These are phyloP conservation scores for Ptychodera flava DNA, from an alignment of 35 echinoderm and acorn worm species.

Conservation along the genomic window DNA sequence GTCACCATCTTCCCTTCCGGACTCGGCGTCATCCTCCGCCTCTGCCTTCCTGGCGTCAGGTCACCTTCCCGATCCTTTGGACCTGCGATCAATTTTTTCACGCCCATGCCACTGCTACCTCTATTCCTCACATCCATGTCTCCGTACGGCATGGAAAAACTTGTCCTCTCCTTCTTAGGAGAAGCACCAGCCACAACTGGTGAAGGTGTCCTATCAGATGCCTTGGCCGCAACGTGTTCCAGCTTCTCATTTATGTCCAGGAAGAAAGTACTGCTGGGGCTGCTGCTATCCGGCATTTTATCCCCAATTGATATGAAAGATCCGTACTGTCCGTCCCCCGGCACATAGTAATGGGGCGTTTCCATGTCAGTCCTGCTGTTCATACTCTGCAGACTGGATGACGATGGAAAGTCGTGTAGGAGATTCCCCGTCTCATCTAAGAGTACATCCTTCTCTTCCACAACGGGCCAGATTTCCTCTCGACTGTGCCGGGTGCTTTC, in stretches of 20 bases:
- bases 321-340: not conserved
- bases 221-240: slow-evolving; percentile 15
- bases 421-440: slow-evolving; percentile 50
- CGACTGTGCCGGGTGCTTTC: slow-evolving; percentile 71
- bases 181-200: not conserved
- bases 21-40: not conserved
- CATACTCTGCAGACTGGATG: slow-evolving; percentile 13
- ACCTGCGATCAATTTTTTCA: not conserved
- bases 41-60: not conserved
- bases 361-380: not conserved
- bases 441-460: slow-evolving; percentile 52
- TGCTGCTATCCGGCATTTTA: not conserved
- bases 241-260: slow-evolving; percentile 28
- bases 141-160: slow-evolving; percentile 9
- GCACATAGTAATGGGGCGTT: not conserved
- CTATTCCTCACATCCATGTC: slow-evolving; percentile 4
- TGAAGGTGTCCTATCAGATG: not conserved
- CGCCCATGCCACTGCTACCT: not conserved
- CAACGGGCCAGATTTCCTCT: slow-evolving; percentile 63
- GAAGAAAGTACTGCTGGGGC: slow-evolving; percentile 28
- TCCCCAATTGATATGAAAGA: slow-evolving; percentile 20
- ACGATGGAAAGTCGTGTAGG: slow-evolving; percentile 12
- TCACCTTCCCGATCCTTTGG: not conserved
- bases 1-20: not conserved
- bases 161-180: slow-evolving; percentile 5